Base-by-base conservation (phyloP, 2,797 vertebrate genomes). In the Chiloscyllium punctatum region DNA sequence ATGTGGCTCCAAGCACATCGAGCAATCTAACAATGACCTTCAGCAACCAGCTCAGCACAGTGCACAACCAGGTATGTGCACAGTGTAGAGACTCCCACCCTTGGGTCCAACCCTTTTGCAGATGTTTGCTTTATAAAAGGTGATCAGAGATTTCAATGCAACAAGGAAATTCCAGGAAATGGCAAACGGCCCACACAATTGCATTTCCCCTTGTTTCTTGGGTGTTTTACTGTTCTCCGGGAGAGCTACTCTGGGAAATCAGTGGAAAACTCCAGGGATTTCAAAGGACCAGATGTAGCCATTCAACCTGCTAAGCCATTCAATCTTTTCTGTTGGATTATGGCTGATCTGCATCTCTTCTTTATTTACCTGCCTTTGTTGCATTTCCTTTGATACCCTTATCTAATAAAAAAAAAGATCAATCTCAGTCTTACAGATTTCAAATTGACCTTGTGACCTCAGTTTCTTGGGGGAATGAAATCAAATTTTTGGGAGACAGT, bases 1-100 rank as follows among this genome's bases (percentile, higher is more conserved):
- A 99, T 0, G 98, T 99, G 97, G 99, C 99, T 97, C 99, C 99
- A 96, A 99, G 98, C 98, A 99, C 99, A 86, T 99, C 99, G 51
- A 99, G 98, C 97, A 99, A 99, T 98, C 98, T 99, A 98, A 99
- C 99, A 97, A 99, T 99, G 99, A 99, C 99, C 97, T 99, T 99
- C 98, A 99, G 99, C 98, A 99, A 99, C 98, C 99, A 99, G 98
- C 98, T 99, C 96, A 99, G 99, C 98, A 99, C 99, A 97, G 99
- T 99, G 97, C 99, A 99, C 98, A 98, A 98, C 97, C 98, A 98
- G 98, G 98, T 98, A 95, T 97, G 97, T 77, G 51, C 18, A 33
- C 1, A 77, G 23, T 13, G 2, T 30, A 30, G 21, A 3, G 69
- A 27, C 13, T 57, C 53, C 16, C 1, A 33, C 16, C 30, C 30